These are phyloP conservation scores for Phrixothrix hirtus DNA, from an alignment of 2,888 invertebrate species.

Conservation along the genomic window DNA sequence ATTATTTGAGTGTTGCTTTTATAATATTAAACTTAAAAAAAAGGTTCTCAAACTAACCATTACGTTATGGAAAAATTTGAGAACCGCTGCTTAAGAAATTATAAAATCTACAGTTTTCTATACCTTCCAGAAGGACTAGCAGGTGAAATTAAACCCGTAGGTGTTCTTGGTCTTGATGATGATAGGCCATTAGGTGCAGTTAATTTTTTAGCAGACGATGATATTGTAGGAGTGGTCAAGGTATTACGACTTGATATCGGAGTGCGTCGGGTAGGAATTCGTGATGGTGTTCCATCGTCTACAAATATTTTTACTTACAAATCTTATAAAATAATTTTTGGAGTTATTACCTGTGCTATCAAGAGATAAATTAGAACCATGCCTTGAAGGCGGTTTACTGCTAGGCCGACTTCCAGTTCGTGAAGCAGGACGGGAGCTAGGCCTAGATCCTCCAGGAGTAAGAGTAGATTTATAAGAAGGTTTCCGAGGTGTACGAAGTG, in stretches of 20 bases:
- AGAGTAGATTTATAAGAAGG: constrained; percentile 70
- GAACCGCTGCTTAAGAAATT: too few relatives aligned
- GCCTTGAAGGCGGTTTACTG: constrained; percentile 90
- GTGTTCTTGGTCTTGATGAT: constrained; percentile 70
- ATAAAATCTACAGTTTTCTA: constrained; percentile 28
- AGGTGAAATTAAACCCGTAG: constrained; percentile 77
- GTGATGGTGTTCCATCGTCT: constrained; percentile 81
- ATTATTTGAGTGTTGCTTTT: too few relatives aligned
- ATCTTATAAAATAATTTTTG: not conserved
- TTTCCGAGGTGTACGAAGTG: constrained; percentile 68
- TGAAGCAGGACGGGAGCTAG: constrained; percentile 79
- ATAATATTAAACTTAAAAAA: too few relatives aligned
- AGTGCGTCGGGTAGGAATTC: constrained; percentile 76
- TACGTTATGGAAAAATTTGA: too few relatives aligned
- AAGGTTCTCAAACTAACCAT: too few relatives aligned
- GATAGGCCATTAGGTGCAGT: constrained; percentile 59
- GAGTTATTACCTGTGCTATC: constrained; percentile 76
- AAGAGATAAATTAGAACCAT: constrained; percentile 88
- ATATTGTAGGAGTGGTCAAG: constrained; percentile 54
- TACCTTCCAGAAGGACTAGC: constrained; percentile 75
- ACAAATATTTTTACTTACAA: too few relatives aligned
- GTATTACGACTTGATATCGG: constrained; percentile 58
- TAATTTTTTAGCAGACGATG: constrained; percentile 63
- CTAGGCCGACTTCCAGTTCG: constrained; percentile 84
- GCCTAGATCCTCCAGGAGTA: constrained; percentile 75